phyloP scores from a whole-genome alignment of 2,797 vertebrate species.

The Anableps anableps region DNA sequence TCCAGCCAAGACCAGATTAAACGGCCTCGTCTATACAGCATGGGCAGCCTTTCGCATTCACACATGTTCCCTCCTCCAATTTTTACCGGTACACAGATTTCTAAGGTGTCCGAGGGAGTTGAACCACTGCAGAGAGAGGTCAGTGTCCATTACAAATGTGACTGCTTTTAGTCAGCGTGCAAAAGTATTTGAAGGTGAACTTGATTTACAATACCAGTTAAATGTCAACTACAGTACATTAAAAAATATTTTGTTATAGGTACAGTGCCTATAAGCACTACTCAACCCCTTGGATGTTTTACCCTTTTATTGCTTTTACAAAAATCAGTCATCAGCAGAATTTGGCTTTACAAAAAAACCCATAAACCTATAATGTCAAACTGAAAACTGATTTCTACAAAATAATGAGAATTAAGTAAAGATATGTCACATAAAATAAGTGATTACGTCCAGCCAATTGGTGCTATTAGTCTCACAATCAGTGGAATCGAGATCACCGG shows the following conservation, averaged over 20 bases:
- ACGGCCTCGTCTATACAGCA: constrained; percentile 89
- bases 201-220: background rate
- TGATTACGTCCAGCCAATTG: too few species aligned
- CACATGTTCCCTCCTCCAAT: constrained; percentile 73
- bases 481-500: too few species aligned
- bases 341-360: too few species aligned
- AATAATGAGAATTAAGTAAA: too few species aligned
- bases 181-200: background rate
- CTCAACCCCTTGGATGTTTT: too few species aligned
- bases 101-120: constrained; percentile 78
- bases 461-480: too few species aligned
- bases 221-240: background rate
- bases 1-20: constrained; percentile 89
- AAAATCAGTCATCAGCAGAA: too few species aligned
- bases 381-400: too few species aligned
- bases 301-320: too few species aligned
- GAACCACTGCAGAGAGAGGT: constrained; percentile 81
- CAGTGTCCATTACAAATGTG: constrained; percentile 43
- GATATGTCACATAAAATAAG: too few species aligned
- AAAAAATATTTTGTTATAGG: background rate
- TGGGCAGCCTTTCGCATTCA: constrained; percentile 81
- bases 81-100: constrained; percentile 77
- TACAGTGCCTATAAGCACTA: too few species aligned
- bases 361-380: too few species aligned
- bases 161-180: background rate